Evolutionary conservation across 1,140 invertebrate species (phyloP).

Genomic region (Cyclargus thomasi): DNA sequence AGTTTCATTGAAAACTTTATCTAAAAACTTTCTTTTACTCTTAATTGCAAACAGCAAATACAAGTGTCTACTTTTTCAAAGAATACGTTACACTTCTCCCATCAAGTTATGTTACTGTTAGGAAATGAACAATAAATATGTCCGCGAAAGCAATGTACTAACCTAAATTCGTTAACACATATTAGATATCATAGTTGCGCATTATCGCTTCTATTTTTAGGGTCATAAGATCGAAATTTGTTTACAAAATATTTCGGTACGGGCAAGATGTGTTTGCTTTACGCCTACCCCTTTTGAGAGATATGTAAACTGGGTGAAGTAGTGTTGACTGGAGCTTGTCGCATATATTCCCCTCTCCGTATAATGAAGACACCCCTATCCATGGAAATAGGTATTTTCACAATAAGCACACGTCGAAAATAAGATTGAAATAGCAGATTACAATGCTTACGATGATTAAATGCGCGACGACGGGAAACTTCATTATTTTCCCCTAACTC

Average conservation of each 20-base stretch:
- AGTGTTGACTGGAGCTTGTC: slow-evolving; percentile 23
- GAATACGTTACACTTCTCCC: neutral
- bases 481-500: neutral
- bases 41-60: no score
- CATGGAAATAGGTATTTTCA: slow-evolving; percentile 17
- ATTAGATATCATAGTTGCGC: neutral
- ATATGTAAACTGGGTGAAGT: slow-evolving; percentile 28
- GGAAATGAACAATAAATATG: slow-evolving; percentile 16
- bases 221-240: slow-evolving; percentile 16
- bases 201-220: neutral
- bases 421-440: neutral
- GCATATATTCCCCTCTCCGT: slow-evolving; percentile 18
- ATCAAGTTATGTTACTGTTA: slow-evolving; percentile 5
- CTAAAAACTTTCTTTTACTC: no score
- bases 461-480: neutral
- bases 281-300: slow-evolving; percentile 23
- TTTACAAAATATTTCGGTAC: slow-evolving; percentile 9
- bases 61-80: neutral
- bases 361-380: slow-evolving; percentile 23
- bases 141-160: slow-evolving; percentile 11
- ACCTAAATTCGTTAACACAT: slow-evolving; percentile 10
- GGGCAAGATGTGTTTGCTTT: slow-evolving; percentile 17
- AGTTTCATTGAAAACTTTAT: neutral
- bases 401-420: slow-evolving; percentile 14
- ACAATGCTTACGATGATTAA: slow-evolving; percentile 5